Evolutionary conservation across 2,797 vertebrate genomes (phyloP), one percentile per base, ranked within the genome.

Genomic region (Chaetodon trifasciatus): DNA sequence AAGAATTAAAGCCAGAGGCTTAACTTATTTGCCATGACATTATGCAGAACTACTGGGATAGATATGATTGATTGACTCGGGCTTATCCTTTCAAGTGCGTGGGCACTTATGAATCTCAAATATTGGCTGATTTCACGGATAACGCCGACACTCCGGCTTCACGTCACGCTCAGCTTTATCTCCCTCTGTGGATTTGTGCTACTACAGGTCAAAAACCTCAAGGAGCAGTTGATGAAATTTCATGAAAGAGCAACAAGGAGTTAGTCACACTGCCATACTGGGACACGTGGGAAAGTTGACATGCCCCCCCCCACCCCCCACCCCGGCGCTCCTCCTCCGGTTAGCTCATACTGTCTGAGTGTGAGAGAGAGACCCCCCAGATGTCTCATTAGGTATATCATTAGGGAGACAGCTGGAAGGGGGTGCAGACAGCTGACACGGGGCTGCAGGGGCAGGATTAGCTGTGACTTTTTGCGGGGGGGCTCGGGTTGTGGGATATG

Each of bases 311-410:
- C 71, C 6, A 6, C 57, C 37, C 24, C 60, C 15, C 71, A 17
- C 8, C n/a, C 1, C 1, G 5, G 49, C 10, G 2, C 57, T 3
- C 37, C 37, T 40, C 52, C 52, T 24, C 44, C 8, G 46, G 70
- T 89, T 73, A 78, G 74, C 76, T 89, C 87, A 90, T 73, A 84
- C 53, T 69, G 84, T 73, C 65, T 35, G 61, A 21, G 80, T 84
- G 83, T 84, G 89, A 63, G 82, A 78, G 66, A 72, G 81, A 74
- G 84, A 91, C 91, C 90, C 91, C 93, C 93, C 94, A 94, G 93
- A 94, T 94, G 94, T 94, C 93, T 94, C 94, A 95, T 95, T 95
- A 95, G 91, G 93, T 96, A 94, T 95, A 95, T 95, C 94, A 94
- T 96, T 96, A 95, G 91, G 55, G 80, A 86, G 93, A 94, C 95